Percentiles rank a stretch among this genome's conserved stretches.
Conservation (phyloP, 1,140 invertebrate genomes). For the Colletes latitarsis region DNA sequence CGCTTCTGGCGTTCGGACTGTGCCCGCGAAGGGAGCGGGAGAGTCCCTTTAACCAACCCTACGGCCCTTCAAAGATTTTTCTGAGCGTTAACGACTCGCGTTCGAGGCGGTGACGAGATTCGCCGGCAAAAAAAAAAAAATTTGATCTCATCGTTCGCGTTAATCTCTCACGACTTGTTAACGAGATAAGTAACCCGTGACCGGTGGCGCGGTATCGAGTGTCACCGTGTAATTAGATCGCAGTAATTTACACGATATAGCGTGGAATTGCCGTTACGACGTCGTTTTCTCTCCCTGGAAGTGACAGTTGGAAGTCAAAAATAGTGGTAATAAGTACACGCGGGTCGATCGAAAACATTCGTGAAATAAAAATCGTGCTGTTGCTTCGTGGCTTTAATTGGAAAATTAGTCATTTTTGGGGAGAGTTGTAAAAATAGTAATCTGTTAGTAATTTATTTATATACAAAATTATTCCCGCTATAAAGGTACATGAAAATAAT, state of each 20-base stretch:
- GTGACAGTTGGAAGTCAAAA: neutral
- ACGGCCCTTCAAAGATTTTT: conserved; percentile 15
- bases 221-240: conserved; percentile 49
- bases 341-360: conserved; percentile 16
- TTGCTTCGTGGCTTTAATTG: neutral
- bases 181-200: conserved; percentile 48
- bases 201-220: conserved; percentile 40
- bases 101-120: neutral
- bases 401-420: too few species aligned
- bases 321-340: conserved; percentile 19
- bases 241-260: conserved; percentile 35
- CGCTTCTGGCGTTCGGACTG: neutral
- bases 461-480: too few species aligned
- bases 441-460: too few species aligned
- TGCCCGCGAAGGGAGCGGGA: neutral
- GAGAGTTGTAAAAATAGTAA: too few species aligned
- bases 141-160: conserved; percentile 24
- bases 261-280: conserved; percentile 31
- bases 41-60: conserved; percentile 1
- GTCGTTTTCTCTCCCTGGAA: neutral
- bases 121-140: neutral
- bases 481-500: too few species aligned
- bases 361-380: neutral
- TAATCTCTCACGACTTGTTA: conserved; percentile 31
- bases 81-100: conserved; percentile 21